phyloP scores from a whole-genome alignment of 2,888 invertebrate genomes.

The Cheiracanthium punctorium region DNA sequence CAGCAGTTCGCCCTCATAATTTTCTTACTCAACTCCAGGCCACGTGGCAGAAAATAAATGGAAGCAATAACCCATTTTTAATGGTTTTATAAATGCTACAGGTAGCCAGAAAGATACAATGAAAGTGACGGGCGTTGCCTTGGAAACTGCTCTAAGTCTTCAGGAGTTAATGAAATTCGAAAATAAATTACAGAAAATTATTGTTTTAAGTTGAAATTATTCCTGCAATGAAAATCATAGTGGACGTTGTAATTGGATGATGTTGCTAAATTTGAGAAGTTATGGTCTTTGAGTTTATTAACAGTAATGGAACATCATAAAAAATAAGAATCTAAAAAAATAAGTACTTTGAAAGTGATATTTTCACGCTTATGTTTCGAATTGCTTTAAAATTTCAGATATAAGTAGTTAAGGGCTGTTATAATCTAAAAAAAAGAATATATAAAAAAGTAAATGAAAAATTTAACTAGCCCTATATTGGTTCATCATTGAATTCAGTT shows the following conservation, averaged over 20 bases:
- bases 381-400: too few species aligned
- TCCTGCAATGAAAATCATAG: neutral
- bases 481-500: too few species aligned
- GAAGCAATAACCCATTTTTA: slow-evolving; percentile 35
- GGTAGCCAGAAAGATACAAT: slow-evolving; percentile 19
- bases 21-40: slow-evolving; percentile 9
- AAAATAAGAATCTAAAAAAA: too few species aligned
- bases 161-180: neutral
- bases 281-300: too few species aligned
- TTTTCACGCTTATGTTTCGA: too few species aligned
- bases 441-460: too few species aligned
- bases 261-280: neutral
- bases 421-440: too few species aligned
- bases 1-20: slow-evolving; percentile 46
- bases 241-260: neutral
- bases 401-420: too few species aligned
- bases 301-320: too few species aligned
- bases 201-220: slow-evolving; percentile 3
- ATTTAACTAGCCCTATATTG: too few species aligned
- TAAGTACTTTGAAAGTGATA: too few species aligned
- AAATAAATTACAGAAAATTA: neutral
- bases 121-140: neutral
- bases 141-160: neutral
- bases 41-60: slow-evolving; percentile 19
- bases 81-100: slow-evolving; percentile 51